Evolutionary conservation across 2,797 vertebrate genomes (phyloP).

Genomic region (Periophthalmus magnuspinnatus): DNA sequence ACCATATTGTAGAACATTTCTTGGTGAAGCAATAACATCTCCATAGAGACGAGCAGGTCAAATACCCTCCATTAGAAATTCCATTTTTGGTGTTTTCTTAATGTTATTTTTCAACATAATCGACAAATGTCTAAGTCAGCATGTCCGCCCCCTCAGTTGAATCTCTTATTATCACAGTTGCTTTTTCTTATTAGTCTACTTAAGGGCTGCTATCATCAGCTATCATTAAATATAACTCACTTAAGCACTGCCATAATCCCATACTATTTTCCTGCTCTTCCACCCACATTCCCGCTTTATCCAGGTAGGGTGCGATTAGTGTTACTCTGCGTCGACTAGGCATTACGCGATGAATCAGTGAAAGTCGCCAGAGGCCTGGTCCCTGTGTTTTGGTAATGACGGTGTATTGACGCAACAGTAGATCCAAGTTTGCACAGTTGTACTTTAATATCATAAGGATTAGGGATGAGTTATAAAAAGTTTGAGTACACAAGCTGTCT

Average conservation of each 20-base stretch:
- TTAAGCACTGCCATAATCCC: slow-evolving; percentile 50
- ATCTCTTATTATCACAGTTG: slow-evolving; percentile 58
- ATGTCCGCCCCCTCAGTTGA: slow-evolving; percentile 48
- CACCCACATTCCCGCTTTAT: slow-evolving; percentile 44
- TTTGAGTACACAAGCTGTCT: slow-evolving; percentile 24
- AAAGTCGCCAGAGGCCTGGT: slow-evolving; percentile 46
- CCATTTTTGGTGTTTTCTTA: slow-evolving; percentile 26
- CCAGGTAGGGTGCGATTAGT: slow-evolving; percentile 48
- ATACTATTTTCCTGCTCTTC: slow-evolving; percentile 41
- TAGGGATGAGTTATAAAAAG: slow-evolving; percentile 26
- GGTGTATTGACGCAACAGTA: slow-evolving; percentile 34
- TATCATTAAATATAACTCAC: slow-evolving; percentile 62
- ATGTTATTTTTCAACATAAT: slow-evolving; percentile 64
- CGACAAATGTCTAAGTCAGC: slow-evolving; percentile 68
- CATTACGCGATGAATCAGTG: slow-evolving; percentile 46
- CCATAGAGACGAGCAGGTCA: not conserved
- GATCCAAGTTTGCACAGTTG: slow-evolving; percentile 49
- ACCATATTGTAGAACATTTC: not conserved
- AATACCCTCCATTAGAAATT: slow-evolving; percentile 28
- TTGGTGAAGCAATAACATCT: not conserved
- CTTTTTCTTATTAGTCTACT: slow-evolving; percentile 65
- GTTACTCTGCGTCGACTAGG: slow-evolving; percentile 45
- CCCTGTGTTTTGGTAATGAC: slow-evolving; percentile 56
- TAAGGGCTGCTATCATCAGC: slow-evolving; percentile 57
- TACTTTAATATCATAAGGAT: slow-evolving; percentile 48